Conservation (phyloP, 2,888 invertebrate genomes). For the Brachynemurus nebulosus region DNA sequence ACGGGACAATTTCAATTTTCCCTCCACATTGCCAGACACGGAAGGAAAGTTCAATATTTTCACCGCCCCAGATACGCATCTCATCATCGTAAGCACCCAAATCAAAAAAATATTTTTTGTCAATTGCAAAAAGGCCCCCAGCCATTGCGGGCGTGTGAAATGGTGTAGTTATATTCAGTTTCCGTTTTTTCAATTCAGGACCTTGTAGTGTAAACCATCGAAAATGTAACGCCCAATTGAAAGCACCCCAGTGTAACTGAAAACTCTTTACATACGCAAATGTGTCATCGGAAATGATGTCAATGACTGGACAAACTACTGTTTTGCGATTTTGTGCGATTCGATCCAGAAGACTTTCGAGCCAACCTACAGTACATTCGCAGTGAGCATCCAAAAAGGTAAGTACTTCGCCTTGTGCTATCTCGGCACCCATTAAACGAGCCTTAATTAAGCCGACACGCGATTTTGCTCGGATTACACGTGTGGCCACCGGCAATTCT, state of each 20-base stretch:
- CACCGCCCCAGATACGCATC: slow-evolving; percentile 93
- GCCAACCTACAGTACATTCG: slow-evolving; percentile 69
- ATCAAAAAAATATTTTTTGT: slow-evolving; percentile 73
- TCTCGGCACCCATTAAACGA: slow-evolving; percentile 59
- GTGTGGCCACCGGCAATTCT: slow-evolving; percentile 45
- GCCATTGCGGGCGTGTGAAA: slow-evolving; percentile 85
- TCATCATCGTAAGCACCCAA: slow-evolving; percentile 61
- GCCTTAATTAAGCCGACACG: slow-evolving; percentile 73
- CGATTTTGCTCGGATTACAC: slow-evolving; percentile 46
- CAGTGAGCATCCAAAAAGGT: slow-evolving; percentile 91
- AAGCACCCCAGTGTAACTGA: slow-evolving; percentile 95
- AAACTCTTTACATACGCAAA: slow-evolving; percentile 90
- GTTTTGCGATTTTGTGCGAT: slow-evolving; percentile 44
- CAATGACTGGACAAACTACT: slow-evolving; percentile 75
- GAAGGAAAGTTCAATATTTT: slow-evolving; percentile 94
- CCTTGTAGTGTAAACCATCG: slow-evolving; percentile 68
- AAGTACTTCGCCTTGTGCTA: slow-evolving; percentile 60
- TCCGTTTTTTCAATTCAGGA: slow-evolving; percentile 45
- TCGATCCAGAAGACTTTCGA: slow-evolving; percentile 40
- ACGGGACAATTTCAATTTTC: slow-evolving; percentile 77
- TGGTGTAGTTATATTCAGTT: slow-evolving; percentile 49
- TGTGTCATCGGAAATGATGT: slow-evolving; percentile 90
- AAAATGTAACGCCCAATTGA: slow-evolving; percentile 95
- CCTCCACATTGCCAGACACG: slow-evolving; percentile 95
- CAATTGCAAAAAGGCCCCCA: slow-evolving; percentile 84